Percentiles rank a stretch among this genome's conserved stretches.
Conservation (phyloP, 2,797 vertebrate genomes). For the Phrynocephalus guinanensis region DNA sequence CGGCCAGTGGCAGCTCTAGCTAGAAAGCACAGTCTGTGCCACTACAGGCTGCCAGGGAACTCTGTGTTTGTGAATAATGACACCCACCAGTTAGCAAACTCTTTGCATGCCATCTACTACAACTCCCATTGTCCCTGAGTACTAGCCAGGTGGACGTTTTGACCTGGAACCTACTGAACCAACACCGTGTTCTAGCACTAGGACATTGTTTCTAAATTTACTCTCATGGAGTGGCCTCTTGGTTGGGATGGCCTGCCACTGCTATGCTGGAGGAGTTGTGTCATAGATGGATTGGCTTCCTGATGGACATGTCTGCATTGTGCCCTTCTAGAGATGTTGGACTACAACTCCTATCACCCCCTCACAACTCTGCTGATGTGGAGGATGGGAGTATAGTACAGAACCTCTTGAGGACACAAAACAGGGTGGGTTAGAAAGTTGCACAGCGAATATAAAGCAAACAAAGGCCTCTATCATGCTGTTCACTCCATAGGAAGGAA, state of each 20-base stretch:
- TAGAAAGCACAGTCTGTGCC: not conserved
- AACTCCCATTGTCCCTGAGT: not conserved
- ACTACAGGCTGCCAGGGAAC: not conserved
- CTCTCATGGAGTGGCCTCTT: no score
- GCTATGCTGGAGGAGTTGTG: no score
- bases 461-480: not conserved
- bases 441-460: no score
- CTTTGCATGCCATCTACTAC: no score
- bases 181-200: not conserved
- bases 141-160: not conserved
- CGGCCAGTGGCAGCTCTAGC: not conserved
- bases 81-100: not conserved
- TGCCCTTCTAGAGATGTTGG: not conserved
- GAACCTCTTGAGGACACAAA: not conserved
- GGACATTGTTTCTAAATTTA: not conserved
- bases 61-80: not conserved
- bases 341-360: not conserved
- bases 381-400: not conserved
- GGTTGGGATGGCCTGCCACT: no score
- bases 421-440: not conserved
- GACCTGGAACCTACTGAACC: not conserved
- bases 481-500: not conserved
- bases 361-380: not conserved
- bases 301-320: no score
- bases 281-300: no score